Conservation (phyloP, 2,113 vertebrate genomes). For the Grallaria varia region DNA sequence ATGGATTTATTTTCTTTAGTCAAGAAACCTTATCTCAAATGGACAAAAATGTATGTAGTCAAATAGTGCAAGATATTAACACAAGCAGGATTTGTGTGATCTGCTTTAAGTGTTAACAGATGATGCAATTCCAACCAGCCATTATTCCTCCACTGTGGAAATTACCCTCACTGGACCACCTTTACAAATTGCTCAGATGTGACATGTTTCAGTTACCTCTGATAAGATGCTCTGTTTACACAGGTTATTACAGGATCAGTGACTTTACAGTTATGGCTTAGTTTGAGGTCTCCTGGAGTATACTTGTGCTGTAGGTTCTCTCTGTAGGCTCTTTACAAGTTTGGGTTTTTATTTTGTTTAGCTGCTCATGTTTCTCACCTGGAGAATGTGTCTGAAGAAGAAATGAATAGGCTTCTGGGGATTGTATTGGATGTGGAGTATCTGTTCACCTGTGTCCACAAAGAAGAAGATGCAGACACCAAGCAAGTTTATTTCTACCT, state of each 20-base stretch:
- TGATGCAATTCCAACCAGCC: background rate
- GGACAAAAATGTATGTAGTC: background rate
- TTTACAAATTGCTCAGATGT: background rate
- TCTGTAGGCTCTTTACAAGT: background rate
- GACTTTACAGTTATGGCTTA: background rate
- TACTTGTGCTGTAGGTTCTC: background rate
- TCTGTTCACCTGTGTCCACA: conserved; percentile 96
- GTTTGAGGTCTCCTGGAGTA: background rate
- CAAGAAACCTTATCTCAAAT: background rate
- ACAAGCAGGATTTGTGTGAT: background rate
- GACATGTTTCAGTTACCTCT: background rate
- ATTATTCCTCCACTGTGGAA: background rate
- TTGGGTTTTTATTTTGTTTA: conserved; percentile 57
- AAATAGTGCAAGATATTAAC: background rate
- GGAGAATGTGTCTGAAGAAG: conserved; percentile 95
- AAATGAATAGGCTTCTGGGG: conserved; percentile 94
- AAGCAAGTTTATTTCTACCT: conserved; percentile 99
- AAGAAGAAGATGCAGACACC: conserved; percentile 98
- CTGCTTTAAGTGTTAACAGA: background rate
- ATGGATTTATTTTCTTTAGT: background rate
- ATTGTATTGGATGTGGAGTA: conserved; percentile 97
- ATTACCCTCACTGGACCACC: background rate
- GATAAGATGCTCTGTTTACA: background rate
- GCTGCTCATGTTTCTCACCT: conserved; percentile 96
- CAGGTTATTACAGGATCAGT: background rate